Percentiles rank a stretch among this genome's conserved stretches.
Evolutionary conservation across 2,797 vertebrate genomes (phyloP).

Genomic region (Cryptoprocta ferox): DNA sequence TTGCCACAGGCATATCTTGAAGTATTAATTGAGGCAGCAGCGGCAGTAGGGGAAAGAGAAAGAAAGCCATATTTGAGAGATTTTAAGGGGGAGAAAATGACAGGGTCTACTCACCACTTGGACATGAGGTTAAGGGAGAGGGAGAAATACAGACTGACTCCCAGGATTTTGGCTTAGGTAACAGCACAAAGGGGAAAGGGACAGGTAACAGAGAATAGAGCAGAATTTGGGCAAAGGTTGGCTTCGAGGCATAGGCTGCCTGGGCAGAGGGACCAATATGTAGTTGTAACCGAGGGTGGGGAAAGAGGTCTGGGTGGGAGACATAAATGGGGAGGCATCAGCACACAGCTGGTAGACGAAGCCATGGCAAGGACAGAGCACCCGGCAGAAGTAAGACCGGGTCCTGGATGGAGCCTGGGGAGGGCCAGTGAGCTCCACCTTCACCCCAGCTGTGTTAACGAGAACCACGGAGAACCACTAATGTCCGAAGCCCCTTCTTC

Average conservation of each 20-base stretch:
- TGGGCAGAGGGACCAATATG: background rate
- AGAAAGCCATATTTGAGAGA: background rate
- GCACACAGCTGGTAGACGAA: background rate
- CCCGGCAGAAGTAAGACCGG: background rate
- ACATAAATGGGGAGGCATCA: background rate
- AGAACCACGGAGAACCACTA: background rate
- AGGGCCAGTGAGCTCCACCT: background rate
- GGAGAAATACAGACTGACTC: background rate
- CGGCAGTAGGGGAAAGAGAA: background rate
- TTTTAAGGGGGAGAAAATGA: background rate
- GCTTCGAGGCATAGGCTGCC: background rate
- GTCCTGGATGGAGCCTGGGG: background rate
- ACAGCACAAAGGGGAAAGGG: background rate
- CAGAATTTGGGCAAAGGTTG: background rate
- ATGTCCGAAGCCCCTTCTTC: background rate
- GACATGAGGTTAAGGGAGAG: background rate
- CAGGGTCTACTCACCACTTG: background rate
- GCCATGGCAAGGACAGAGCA: background rate
- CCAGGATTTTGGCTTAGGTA: background rate
- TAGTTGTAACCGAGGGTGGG: background rate
- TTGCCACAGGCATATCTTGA: background rate
- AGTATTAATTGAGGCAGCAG: fast-evolving
- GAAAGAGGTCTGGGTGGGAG: background rate
- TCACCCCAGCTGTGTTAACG: fast-evolving
- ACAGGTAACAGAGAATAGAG: background rate